phyloP scores from a whole-genome alignment of 1,140 invertebrate genomes.

The Araneus ventricosus region DNA sequence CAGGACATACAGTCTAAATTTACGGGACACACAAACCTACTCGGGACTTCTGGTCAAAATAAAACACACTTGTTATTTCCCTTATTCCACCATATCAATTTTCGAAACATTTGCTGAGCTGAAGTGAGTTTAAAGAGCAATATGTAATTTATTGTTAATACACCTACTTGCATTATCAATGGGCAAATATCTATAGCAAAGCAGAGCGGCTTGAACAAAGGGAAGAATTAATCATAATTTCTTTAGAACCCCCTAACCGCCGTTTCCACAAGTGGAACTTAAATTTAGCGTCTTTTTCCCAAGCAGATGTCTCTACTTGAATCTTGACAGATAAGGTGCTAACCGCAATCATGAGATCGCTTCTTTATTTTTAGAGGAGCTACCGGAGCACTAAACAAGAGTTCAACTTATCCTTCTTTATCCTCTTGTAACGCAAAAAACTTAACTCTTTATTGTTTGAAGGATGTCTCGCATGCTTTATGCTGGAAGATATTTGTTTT shows the following conservation, averaged over 20 bases:
- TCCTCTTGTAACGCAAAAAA: not conserved
- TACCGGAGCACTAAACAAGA: conserved; percentile 11
- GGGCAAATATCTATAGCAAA: no score
- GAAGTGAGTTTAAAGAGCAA: no score
- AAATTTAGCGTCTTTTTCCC: conserved; percentile 45
- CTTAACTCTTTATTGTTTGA: not conserved
- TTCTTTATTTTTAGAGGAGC: conserved; percentile 49
- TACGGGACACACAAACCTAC: no score
- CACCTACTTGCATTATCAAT: not conserved
- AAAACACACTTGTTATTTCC: no score
- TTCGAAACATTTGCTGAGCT: no score
- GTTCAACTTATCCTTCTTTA: not conserved
- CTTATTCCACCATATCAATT: no score
- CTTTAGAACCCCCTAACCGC: not conserved
- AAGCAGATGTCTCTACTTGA: conserved; percentile 51
- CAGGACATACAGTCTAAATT: no score
- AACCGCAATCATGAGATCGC: conserved; percentile 50
- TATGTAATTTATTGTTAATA: not conserved
- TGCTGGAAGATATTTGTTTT: no score
- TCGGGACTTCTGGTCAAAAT: no score
- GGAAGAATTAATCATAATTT: conserved; percentile 18
- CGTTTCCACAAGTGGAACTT: conserved; percentile 24
- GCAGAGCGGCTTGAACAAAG: conserved; percentile 12
- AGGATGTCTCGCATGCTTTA: not conserved
- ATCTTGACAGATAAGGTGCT: conserved; percentile 58